Conservation (phyloP, 2,113 vertebrate species). For the Neotragus pygmaeus region DNA sequence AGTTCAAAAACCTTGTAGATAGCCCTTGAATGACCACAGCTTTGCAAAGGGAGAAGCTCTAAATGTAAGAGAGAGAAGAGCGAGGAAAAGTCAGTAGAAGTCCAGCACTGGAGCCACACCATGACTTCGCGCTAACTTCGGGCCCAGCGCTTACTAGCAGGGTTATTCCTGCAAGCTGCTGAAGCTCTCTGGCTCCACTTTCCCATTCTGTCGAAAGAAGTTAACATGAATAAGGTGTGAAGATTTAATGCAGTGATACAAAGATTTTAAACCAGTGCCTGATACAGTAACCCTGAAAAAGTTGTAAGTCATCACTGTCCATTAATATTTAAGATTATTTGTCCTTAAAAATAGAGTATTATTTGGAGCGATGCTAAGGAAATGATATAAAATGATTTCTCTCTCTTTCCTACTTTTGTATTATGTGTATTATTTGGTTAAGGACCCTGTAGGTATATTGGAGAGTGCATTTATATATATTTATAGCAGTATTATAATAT, state of each 20-base stretch:
- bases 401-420: not conserved
- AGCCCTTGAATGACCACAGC: not conserved
- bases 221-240: not conserved
- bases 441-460: not conserved
- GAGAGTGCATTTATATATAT: not conserved
- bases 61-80: not conserved
- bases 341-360: constrained; percentile 11
- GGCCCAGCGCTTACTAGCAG: not conserved
- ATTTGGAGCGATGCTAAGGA: not conserved
- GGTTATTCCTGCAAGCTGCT: not conserved
- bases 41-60: not conserved
- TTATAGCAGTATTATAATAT: not conserved
- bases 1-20: not conserved
- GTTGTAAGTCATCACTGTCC: not conserved
- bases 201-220: not conserved
- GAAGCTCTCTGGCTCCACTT: not conserved
- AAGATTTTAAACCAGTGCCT: not conserved
- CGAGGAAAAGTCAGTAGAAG: not conserved
- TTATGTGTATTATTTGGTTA: not conserved
- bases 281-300: not conserved
- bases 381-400: not conserved
- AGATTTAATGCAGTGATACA: not conserved
- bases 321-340: not conserved
- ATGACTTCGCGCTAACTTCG: not conserved
- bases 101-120: not conserved